These are phyloP conservation scores for Carassius auratus DNA, from an alignment of 2,113 vertebrate genomes.

Conservation along the genomic window DNA sequence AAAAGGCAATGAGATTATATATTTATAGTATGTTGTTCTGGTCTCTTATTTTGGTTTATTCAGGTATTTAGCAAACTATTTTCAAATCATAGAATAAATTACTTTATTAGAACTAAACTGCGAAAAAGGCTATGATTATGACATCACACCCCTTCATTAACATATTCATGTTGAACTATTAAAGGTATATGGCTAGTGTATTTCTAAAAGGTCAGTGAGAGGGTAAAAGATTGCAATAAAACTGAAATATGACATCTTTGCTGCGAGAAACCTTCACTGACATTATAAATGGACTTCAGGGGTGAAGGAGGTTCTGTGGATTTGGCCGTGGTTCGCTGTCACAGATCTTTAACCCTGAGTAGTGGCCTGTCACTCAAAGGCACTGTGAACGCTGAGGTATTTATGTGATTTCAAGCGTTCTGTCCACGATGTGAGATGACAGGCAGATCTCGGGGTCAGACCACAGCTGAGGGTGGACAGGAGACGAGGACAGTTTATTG, in stretches of 20 bases:
- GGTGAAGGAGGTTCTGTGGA: too few species aligned
- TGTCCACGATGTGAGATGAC: not conserved
- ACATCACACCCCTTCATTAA: not conserved
- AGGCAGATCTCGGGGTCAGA: not conserved
- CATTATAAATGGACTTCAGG: not conserved
- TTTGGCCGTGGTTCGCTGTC: not conserved
- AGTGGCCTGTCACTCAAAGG: not conserved
- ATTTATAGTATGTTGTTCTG: too few species aligned
- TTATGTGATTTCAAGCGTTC: not conserved
- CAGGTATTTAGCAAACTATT: not conserved
- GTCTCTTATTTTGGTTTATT: not conserved
- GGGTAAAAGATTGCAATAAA: not conserved
- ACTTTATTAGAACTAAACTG: not conserved
- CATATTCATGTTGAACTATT: not conserved
- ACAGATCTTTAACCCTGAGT: not conserved
- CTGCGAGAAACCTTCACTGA: not conserved
- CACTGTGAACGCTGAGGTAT: not conserved
- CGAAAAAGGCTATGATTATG: not conserved
- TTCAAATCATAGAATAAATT: not conserved
- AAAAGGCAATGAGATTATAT: too few species aligned
- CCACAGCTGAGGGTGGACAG: not conserved
- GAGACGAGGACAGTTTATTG: not conserved
- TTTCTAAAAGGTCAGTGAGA: not conserved
- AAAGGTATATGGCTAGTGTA: not conserved
- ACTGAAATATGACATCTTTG: not conserved